Evolutionary conservation across 1,140 invertebrate genomes (phyloP).

Genomic region (Trissolcus basalis): DNA sequence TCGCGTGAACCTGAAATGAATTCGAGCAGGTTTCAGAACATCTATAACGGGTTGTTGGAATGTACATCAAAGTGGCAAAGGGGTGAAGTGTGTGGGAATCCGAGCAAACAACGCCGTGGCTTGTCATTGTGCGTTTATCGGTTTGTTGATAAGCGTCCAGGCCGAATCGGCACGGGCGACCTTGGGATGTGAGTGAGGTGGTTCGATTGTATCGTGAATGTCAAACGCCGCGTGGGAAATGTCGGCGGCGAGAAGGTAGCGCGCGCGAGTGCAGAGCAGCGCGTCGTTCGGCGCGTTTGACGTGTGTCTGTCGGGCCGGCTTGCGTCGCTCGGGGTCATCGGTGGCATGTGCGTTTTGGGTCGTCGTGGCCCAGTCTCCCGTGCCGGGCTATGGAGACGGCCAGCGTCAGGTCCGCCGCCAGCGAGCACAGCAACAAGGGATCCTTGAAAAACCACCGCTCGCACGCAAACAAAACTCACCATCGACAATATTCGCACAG

Average conservation of each 20-base stretch:
- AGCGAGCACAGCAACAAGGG: conserved; percentile 71
- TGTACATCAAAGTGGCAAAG: conserved; percentile 2
- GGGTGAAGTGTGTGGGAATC: not conserved
- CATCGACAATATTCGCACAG: conserved; percentile 75
- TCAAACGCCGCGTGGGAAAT: conserved; percentile 41
- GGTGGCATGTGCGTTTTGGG: conserved; percentile 54
- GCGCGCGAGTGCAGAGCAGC: conserved; percentile 9
- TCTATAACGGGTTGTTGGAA: conserved; percentile 11
- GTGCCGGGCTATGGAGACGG: conserved; percentile 74
- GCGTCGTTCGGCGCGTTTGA: conserved; percentile 1
- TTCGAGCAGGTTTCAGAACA: conserved; percentile 12
- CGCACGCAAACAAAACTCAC: conserved; percentile 72
- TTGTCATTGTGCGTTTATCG: not conserved
- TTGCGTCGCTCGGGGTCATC: conserved; percentile 12
- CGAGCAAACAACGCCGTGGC: not conserved
- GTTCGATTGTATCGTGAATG: conserved; percentile 5
- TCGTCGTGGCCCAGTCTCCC: conserved; percentile 64
- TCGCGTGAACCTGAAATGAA: not conserved
- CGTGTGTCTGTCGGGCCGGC: conserved; percentile 8
- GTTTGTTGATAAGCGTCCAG: not conserved
- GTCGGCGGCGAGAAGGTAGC: not conserved
- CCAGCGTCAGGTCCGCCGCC: conserved; percentile 75
- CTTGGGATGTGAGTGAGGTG: conserved; percentile 2
- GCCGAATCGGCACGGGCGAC: not conserved
- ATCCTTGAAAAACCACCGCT: conserved; percentile 71